Conservation (phyloP, 2,797 vertebrate genomes). For the Hippocampus kuda region DNA sequence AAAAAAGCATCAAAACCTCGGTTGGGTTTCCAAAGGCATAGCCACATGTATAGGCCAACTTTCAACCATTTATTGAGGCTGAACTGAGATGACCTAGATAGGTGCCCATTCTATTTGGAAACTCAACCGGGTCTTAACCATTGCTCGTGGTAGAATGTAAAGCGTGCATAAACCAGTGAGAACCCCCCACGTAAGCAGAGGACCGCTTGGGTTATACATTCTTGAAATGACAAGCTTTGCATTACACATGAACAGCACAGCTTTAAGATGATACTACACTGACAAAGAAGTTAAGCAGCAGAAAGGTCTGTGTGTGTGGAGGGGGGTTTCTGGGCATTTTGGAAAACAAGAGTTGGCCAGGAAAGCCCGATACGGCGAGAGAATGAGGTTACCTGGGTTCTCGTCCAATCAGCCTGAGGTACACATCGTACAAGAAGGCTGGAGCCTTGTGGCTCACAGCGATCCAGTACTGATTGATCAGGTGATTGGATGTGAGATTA, state of each 20-base stretch:
- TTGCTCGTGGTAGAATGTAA: conserved; percentile 13
- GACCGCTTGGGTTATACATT: conserved; percentile 55
- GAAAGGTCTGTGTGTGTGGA: conserved; percentile 39
- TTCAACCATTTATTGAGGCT: neutral
- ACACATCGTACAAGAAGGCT: conserved; percentile 99
- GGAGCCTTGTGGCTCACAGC: conserved; percentile 99
- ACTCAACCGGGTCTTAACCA: conserved; percentile 13
- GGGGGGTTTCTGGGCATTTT: conserved; percentile 16
- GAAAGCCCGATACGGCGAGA: conserved; percentile 46
- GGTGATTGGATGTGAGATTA: conserved; percentile 99
- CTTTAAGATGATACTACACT: conserved; percentile 18
- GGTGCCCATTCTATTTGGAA: conserved; percentile 19
- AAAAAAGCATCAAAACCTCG: neutral
- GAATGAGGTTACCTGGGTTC: conserved; percentile 90
- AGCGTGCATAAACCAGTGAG: conserved; percentile 57
- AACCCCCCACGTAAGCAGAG: neutral
- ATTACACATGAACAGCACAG: conserved; percentile 33
- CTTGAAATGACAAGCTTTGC: conserved; percentile 48
- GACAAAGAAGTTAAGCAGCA: conserved; percentile 45
- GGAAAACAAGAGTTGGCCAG: conserved; percentile 20
- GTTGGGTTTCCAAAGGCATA: conserved; percentile 20
- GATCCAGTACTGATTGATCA: conserved; percentile 99
- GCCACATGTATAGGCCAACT: neutral
- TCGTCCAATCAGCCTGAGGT: conserved; percentile 99
- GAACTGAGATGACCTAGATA: neutral